phyloP scores from a whole-genome alignment of 2,113 vertebrate genomes.

The Upupa epops region DNA sequence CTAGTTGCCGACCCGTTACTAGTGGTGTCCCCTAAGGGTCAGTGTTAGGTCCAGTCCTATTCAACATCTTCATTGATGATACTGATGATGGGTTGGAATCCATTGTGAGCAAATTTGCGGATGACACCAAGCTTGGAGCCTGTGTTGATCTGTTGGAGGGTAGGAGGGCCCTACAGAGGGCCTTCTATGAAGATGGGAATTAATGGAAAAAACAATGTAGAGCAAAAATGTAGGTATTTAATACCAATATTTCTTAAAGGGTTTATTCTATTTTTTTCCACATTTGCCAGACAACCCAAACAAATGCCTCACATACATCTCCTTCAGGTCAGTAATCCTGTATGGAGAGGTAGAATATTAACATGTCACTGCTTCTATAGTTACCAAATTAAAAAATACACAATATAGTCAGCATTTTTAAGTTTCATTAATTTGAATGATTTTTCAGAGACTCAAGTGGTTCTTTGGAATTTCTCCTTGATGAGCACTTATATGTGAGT shows the following conservation, averaged over 20 bases:
- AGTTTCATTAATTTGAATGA: neutral
- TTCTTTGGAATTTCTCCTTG: neutral
- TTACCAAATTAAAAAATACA: neutral
- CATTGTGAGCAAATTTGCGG: too few relatives aligned
- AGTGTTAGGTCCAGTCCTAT: too few relatives aligned
- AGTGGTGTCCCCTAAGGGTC: too few relatives aligned
- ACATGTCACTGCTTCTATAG: neutral
- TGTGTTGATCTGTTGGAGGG: too few relatives aligned
- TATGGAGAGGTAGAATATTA: neutral
- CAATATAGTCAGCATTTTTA: neutral
- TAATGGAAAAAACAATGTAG: neutral
- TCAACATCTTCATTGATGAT: too few relatives aligned
- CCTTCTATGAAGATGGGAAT: neutral
- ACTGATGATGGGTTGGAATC: too few relatives aligned
- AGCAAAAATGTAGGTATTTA: neutral
- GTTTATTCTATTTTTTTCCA: neutral
- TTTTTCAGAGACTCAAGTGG: neutral
- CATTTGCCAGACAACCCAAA: neutral
- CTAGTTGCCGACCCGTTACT: too few relatives aligned
- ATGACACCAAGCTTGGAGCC: too few relatives aligned
- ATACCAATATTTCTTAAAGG: neutral
- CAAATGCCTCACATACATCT: neutral
- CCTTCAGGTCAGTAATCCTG: neutral
- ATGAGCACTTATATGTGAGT: neutral
- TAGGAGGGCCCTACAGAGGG: too few relatives aligned